Evolutionary conservation across 2,888 invertebrate species (phyloP).

Genomic region (Cryptocheilus praepositus): DNA sequence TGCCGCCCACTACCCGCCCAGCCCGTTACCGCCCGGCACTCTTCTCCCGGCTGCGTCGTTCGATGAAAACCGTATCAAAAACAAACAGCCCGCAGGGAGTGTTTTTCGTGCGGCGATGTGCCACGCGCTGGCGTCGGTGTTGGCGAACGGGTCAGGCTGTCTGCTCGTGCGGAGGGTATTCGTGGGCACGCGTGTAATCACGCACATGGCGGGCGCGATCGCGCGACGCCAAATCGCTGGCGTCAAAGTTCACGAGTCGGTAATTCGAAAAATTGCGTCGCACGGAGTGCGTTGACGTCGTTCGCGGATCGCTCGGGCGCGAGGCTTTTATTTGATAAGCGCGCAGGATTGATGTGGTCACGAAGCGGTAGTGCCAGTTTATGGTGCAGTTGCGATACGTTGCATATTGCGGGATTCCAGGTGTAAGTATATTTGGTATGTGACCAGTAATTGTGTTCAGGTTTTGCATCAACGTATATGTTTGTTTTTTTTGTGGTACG

Average conservation of each 20-base stretch:
- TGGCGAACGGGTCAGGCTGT: conserved; percentile 15
- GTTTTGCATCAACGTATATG: too few species aligned
- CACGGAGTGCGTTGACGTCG: not conserved
- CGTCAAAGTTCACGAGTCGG: conserved; percentile 51
- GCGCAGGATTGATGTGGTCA: too few species aligned
- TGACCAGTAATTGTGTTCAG: too few species aligned
- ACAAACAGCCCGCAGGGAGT: conserved; percentile 52
- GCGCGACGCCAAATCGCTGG: conserved; percentile 34
- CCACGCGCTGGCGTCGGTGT: not conserved
- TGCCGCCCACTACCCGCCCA: not conserved
- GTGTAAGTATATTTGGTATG: too few species aligned
- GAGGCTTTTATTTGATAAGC: too few species aligned
- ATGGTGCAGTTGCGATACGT: too few species aligned
- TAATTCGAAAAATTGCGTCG: conserved; percentile 53
- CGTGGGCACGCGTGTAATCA: too few species aligned
- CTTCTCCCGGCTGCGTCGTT: conserved; percentile 30
- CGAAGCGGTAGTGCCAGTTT: too few species aligned
- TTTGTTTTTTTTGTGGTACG: too few species aligned
- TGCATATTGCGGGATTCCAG: too few species aligned
- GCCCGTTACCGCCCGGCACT: not conserved
- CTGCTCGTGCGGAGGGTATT: not conserved
- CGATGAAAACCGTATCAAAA: conserved; percentile 55
- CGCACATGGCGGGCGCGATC: not conserved
- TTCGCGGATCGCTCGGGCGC: too few species aligned
- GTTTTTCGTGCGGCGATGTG: conserved; percentile 35